Percentiles rank a stretch among this genome's conserved stretches.
Evolutionary conservation across 2,888 invertebrate species (phyloP).

Genomic region (Ptychoptera contaminata): DNA sequence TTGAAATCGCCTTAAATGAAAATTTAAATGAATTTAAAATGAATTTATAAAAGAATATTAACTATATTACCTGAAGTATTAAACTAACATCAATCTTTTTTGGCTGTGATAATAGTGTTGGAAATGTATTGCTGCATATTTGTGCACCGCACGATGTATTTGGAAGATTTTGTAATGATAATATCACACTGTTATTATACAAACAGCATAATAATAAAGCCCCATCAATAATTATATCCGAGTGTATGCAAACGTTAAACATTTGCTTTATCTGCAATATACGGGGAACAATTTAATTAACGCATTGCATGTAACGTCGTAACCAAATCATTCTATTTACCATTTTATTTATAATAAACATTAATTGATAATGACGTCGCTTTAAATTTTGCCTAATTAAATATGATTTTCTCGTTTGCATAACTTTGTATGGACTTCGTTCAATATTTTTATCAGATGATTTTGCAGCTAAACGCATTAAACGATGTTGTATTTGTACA

Average conservation of each 20-base stretch:
- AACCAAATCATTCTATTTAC: slow-evolving; percentile 11
- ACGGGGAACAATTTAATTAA: neutral
- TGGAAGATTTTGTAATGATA: slow-evolving; percentile 8
- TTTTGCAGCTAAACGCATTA: slow-evolving; percentile 8
- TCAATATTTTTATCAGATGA: slow-evolving; percentile 22
- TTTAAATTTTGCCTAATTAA: slow-evolving; percentile 12
- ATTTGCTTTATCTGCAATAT: slow-evolving; percentile 12
- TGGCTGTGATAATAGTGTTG: slow-evolving; percentile 49
- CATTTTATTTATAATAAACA: slow-evolving; percentile 25
- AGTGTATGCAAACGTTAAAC: slow-evolving; percentile 9
- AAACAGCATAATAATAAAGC: slow-evolving; percentile 10
- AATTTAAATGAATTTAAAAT: slow-evolving; percentile 6
- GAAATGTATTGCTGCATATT: slow-evolving; percentile 61
- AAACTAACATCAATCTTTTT: slow-evolving; percentile 56
- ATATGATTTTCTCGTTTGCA: slow-evolving; percentile 15
- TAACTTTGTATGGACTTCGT: slow-evolving; percentile 26
- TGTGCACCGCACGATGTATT: slow-evolving; percentile 16
- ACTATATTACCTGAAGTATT: slow-evolving; percentile 46
- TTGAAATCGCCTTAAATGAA: slow-evolving; percentile 37
- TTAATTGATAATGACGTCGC: slow-evolving; percentile 20
- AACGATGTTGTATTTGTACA: slow-evolving; percentile 8
- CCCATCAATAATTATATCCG: slow-evolving; percentile 11
- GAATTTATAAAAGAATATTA: slow-evolving; percentile 4
- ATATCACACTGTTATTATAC: slow-evolving; percentile 10
- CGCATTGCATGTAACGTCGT: neutral